Evolutionary conservation across 2,888 invertebrate species (phyloP), one percentile per base, ranked within the genome.

Genomic region (Pocota personata): DNA sequence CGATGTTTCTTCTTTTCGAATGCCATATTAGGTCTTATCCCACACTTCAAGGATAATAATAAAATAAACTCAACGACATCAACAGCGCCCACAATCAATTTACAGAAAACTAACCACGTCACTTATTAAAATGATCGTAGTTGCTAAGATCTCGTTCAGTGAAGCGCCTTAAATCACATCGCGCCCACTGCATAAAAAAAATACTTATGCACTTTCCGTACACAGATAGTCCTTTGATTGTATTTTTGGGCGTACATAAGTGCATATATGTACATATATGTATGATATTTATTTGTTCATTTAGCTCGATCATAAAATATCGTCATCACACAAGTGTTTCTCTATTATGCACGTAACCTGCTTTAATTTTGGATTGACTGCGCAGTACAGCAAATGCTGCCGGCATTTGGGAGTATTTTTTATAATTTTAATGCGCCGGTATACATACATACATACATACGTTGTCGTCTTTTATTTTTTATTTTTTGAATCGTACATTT

Each of bases 341-440:
- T 48, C 19, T 10, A 48, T 21, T 48, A 27, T 46, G 24, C 24
- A 50, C 24, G 50, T 24, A 50, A 27, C 50, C 6, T 24, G 50
- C 24, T 50, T 50, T n/a, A 24, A n/a, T 50, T 50, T 50, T 50
- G 50, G 50, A 50, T n/a, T 27, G 50, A 50, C 8, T 50, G 50
- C 50, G 50, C 10, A 24, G n/a, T 50, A 27, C 21, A 37, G 10
- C n/a, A 1, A 37, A n/a, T 6, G 4, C 24, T 24, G 24, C 24
- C 24, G 24, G 24, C 40, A 40, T 40, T 40, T 14, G 14, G 14
- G 14, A 35, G 32, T 35, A n/a, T n/a, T n/a, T n/a, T n/a, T n/a
- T n/a, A n/a, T 35, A 10, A 10, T 12, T n/a, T n/a, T 21, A 21
- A 19, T 19, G 12, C 5, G 48, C 48, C 24, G 48, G 48, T 12